Evolutionary conservation across 2,888 invertebrate genomes (phyloP).

Genomic region (Protodeltote pygarga): DNA sequence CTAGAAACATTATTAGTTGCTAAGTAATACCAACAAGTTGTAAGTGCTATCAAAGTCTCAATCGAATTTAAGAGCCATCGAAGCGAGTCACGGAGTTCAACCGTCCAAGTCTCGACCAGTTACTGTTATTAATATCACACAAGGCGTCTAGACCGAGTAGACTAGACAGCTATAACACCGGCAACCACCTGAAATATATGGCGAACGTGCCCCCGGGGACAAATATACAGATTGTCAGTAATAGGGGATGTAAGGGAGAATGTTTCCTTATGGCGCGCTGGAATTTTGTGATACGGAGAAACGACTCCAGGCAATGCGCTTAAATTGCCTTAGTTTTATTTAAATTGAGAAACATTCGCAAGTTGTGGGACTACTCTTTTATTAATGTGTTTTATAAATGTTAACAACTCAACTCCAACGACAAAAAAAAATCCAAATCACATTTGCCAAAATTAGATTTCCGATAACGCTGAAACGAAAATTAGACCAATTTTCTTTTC

Average conservation of each 20-base stretch:
- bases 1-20: background rate
- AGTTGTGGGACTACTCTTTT: conserved; percentile 8
- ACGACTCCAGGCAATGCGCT: conserved; percentile 17
- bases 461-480: conserved; percentile 4
- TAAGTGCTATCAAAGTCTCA: conserved; percentile 9
- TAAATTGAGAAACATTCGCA: conserved; percentile 27
- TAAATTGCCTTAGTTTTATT: conserved; percentile 45
- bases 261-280: conserved; percentile 31
- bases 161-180: conserved; percentile 22
- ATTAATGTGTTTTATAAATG: conserved; percentile 4
- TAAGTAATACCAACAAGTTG: conserved; percentile 11
- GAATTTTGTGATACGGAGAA: conserved; percentile 35
- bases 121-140: conserved; percentile 47
- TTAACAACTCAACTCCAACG: background rate
- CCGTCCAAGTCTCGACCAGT: conserved; percentile 33
- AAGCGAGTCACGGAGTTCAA: conserved; percentile 23
- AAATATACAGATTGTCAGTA: conserved; percentile 47
- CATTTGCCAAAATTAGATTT: conserved; percentile 19
- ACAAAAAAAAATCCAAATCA: background rate
- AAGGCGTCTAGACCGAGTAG: conserved; percentile 39
- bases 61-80: conserved; percentile 8
- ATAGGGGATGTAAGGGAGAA: conserved; percentile 30
- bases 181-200: conserved; percentile 42
- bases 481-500: background rate
- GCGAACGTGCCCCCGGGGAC: conserved; percentile 44